These are phyloP conservation scores for Mungos mungo DNA, from an alignment of 2,113 vertebrate genomes.

Conservation along the genomic window DNA sequence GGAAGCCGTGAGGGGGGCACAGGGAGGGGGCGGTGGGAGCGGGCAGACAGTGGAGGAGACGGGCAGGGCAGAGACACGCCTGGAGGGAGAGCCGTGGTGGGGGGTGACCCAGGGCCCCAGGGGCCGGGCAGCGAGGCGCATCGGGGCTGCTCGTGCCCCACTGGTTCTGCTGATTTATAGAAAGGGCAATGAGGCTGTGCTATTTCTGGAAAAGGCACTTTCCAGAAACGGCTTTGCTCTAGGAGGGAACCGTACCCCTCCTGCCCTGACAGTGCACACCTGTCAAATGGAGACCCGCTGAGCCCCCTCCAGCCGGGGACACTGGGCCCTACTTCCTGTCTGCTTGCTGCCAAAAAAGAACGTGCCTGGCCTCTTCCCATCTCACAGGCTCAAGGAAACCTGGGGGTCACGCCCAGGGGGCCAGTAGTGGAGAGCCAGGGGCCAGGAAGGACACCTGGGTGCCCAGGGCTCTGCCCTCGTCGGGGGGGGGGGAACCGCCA, in stretches of 20 bases:
- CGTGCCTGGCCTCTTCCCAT: neutral
- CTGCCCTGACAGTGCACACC: accelerated
- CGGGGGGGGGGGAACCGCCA: accelerated
- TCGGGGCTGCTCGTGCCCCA: neutral
- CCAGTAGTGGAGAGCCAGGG: neutral
- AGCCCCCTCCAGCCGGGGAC: neutral
- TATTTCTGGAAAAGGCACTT: conserved; percentile 37
- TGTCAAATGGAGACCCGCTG: accelerated
- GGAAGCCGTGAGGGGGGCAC: neutral
- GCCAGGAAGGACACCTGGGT: neutral
- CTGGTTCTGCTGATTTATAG: neutral
- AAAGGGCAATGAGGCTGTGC: neutral
- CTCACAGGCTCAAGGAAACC: neutral
- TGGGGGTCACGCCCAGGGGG: neutral
- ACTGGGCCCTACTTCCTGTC: neutral
- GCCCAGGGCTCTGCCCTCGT: neutral
- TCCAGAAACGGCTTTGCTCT: conserved; percentile 56
- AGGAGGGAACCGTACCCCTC: neutral
- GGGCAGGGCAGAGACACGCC: accelerated
- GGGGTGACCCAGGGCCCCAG: neutral
- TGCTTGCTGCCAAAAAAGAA: neutral
- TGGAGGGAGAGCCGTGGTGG: neutral
- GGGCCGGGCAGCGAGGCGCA: neutral
- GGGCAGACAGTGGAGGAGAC: no score
- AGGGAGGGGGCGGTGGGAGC: accelerated